Evolutionary conservation across 2,113 vertebrate species (phyloP), one percentile per base, ranked within the genome.

Genomic region (Anoplopoma fimbria): DNA sequence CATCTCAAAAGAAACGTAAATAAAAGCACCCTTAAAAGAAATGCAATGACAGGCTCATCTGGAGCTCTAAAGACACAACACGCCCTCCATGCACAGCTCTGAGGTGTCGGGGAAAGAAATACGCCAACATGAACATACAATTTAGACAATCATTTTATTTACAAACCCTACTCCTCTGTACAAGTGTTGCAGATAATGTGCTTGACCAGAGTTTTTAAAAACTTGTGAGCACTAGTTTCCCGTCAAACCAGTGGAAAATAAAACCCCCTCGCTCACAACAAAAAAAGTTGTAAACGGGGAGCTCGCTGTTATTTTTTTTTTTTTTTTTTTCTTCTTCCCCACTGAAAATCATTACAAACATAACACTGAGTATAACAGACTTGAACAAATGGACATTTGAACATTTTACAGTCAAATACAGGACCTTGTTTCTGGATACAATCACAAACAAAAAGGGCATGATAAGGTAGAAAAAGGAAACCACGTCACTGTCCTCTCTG

Each of bases 111-210:
- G n/a, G n/a, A 92, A 94, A 95, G 75, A 94, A 93, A 93, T 87
- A 94, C 91, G 87, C 89, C 87, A 87, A 92, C 88, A 93, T 87
- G 83, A 90, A 82, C 75, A 86, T 80, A 94, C 86, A 92, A 91
- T 93, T 94, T 90, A 92, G 85, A 94, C 87, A 89, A 89, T 90
- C 69, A 84, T 90, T 95, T 95, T 95, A 95, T 95, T 95, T 88
- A 94, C 92, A 94, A 93, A 92, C 83, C 92, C 93, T 92, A 91
- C 83, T 88, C 79, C 82, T 91, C 87, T 93, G 90, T 95, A 95
- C 94, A 95, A 82, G 87, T 88, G 88, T 88, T 89, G 92, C 88
- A 91, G 88, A 90, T 88, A 84, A 89, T 90, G 90, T 91, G 88
- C 85, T 90, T 90, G 79, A 90, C 89, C 84, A 92, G 82, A 77